A percentile compares a stretch with the other conserved stretches of the same genome.
These are phyloP conservation scores for Acrocephalus scirpaceus DNA, from an alignment of 2,797 vertebrate genomes.

Conservation along the genomic window DNA sequence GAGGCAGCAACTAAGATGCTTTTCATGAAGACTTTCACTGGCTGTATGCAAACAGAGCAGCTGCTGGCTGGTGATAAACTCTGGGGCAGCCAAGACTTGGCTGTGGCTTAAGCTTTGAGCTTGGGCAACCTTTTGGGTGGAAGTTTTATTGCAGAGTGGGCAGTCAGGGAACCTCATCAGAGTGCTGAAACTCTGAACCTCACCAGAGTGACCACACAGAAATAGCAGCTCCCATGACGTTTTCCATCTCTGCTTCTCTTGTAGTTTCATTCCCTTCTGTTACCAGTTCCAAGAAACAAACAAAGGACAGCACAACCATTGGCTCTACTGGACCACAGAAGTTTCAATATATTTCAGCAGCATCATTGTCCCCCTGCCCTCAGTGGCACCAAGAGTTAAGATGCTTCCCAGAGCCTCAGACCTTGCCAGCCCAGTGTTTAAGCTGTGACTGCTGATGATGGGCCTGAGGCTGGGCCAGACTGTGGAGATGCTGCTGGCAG, in stretches of 20 bases:
- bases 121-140: not conserved
- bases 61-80: not conserved
- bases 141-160: not conserved
- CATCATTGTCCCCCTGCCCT: not conserved
- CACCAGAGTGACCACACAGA: not conserved
- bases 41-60: not conserved
- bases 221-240: not conserved
- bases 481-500: constrained; percentile 80
- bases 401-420: not conserved
- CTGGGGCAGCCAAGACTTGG: not conserved
- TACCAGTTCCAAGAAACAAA: not conserved
- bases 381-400: not conserved
- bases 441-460: constrained; percentile 74
- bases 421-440: constrained; percentile 76
- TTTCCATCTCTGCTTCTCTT: not conserved
- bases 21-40: not conserved
- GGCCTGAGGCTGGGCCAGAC: constrained; percentile 82
- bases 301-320: not conserved
- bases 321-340: not conserved
- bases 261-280: not conserved
- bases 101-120: not conserved
- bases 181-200: not conserved
- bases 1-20: not conserved
- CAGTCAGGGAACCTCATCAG: not conserved
- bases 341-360: not conserved